Evolutionary conservation across 2,797 vertebrate species (phyloP).

Genomic region (Tapirus indicus): DNA sequence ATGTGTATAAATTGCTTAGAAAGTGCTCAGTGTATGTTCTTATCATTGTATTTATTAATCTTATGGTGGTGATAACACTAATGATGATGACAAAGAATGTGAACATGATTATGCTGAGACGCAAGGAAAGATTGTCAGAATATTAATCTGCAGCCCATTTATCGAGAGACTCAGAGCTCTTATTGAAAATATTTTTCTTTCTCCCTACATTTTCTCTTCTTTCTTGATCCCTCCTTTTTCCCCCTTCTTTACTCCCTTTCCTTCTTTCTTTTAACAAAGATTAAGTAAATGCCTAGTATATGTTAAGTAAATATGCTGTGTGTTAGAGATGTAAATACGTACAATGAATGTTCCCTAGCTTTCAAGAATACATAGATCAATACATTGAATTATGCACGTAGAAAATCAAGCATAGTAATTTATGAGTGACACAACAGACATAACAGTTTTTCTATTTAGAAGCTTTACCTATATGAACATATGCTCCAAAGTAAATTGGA

Average conservation of each 20-base stretch:
- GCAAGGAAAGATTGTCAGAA: background rate
- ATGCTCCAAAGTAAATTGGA: background rate
- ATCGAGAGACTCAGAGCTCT: background rate
- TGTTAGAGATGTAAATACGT: background rate
- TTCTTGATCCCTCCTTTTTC: background rate
- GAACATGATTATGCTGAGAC: background rate
- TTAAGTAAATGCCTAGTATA: background rate
- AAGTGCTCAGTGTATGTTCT: background rate
- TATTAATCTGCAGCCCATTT: background rate
- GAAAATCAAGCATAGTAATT: constrained; percentile 30
- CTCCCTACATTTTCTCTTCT: background rate
- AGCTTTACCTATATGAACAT: background rate
- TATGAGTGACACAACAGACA: background rate
- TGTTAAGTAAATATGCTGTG: background rate
- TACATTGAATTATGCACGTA: background rate
- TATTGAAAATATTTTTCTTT: background rate
- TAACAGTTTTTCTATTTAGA: constrained; percentile 9
- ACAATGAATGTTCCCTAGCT: background rate
- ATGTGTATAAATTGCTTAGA: background rate
- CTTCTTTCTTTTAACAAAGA: background rate
- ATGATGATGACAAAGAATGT: background rate
- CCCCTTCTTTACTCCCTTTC: background rate
- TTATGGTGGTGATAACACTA: background rate
- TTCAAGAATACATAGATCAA: background rate
- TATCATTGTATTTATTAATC: background rate